phyloP scores from a whole-genome alignment of 2,113 vertebrate genomes.

The Oncorhynchus masou region DNA sequence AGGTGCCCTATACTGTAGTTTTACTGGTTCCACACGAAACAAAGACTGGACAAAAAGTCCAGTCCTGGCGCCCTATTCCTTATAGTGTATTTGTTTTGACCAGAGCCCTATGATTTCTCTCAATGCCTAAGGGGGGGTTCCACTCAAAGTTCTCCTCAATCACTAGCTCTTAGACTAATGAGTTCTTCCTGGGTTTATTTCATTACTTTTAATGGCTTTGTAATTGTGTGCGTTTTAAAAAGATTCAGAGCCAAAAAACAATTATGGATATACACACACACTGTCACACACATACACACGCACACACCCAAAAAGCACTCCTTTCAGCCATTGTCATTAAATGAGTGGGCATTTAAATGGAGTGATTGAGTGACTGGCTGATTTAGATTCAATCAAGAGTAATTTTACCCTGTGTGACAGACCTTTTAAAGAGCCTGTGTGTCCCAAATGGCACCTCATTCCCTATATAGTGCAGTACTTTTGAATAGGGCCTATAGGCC shows the following conservation, averaged over 20 bases:
- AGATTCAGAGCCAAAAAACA: conserved; percentile 41
- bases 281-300: background rate
- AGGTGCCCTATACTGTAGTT: conserved; percentile 43
- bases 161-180: conserved; percentile 63
- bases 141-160: conserved; percentile 46
- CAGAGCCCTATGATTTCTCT: too few species aligned
- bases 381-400: conserved; percentile 18
- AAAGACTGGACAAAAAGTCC: background rate
- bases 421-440: background rate
- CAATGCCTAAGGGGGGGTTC: conserved; percentile 15
- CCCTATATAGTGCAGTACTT: too few species aligned
- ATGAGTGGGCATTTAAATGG: background rate
- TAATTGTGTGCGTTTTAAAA: conserved; percentile 68
- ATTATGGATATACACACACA: conserved; percentile 10
- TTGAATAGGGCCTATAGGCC: too few species aligned
- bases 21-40: conserved; percentile 23
- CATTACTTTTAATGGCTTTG: conserved; percentile 64
- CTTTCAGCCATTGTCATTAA: background rate
- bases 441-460: background rate
- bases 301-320: too few species aligned
- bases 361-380: background rate
- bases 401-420: conserved; percentile 17
- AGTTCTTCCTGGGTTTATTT: conserved; percentile 60
- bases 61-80: background rate
- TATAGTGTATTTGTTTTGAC: too few species aligned